Conservation (phyloP, 2,797 vertebrate species). For the Enteromius trimaculatus region DNA sequence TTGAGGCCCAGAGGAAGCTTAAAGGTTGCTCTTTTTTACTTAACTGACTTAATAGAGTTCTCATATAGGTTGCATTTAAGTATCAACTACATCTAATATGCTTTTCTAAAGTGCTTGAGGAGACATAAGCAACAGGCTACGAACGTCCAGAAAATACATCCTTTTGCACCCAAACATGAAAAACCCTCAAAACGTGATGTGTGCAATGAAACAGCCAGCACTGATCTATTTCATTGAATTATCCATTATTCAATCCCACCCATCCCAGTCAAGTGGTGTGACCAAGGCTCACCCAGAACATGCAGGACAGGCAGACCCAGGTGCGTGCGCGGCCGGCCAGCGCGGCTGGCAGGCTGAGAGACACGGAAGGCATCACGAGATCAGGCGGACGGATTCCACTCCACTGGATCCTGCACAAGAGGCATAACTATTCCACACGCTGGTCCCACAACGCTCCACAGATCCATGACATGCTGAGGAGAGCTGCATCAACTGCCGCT, state of each 20-base stretch:
- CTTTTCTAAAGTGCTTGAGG: not conserved
- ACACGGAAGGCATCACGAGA: conserved; percentile 77
- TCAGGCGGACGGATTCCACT: conserved; percentile 59
- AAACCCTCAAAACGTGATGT: not conserved
- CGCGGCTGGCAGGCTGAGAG: conserved; percentile 78
- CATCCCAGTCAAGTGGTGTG: conserved; percentile 2
- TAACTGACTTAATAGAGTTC: not conserved
- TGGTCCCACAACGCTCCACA: conserved; percentile 45
- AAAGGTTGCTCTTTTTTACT: not conserved
- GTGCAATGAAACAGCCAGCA: not conserved
- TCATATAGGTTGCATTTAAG: not conserved
- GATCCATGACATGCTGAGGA: conserved; percentile 72
- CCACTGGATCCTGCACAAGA: conserved; percentile 41
- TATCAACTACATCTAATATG: not conserved
- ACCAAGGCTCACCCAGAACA: conserved; percentile 89
- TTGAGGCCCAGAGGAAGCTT: not conserved
- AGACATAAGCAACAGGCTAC: not conserved
- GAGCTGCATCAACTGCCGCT: conserved; percentile 52
- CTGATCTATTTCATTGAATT: conserved; percentile 8
- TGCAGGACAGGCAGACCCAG: conserved; percentile 94
- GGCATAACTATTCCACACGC: conserved; percentile 67
- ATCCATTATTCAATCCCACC: conserved; percentile 20
- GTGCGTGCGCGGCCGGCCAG: conserved; percentile 81
- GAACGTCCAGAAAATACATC: not conserved
- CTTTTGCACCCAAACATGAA: not conserved